Conservation (phyloP, 2,888 invertebrate species). For the Folsomia candida region DNA sequence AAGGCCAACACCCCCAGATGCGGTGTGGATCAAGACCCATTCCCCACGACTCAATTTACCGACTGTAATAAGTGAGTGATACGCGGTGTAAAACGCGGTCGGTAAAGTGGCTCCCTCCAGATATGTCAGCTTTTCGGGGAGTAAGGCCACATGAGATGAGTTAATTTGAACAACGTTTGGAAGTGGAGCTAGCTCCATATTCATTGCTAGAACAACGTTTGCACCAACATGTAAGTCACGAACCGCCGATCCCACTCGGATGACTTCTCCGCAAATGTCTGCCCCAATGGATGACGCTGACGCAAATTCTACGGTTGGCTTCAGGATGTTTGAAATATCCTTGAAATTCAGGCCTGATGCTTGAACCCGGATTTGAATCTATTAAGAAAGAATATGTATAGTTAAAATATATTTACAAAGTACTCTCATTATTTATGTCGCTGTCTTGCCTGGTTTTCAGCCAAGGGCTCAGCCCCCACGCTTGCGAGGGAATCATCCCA, state of each 20-base stretch:
- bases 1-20: constrained; percentile 24
- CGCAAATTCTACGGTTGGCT: too few relatives aligned
- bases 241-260: not conserved
- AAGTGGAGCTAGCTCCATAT: not conserved
- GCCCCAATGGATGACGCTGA: too few relatives aligned
- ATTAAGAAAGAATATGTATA: too few relatives aligned
- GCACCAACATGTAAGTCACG: constrained; percentile 26
- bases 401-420: too few relatives aligned
- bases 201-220: not conserved
- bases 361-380: not conserved
- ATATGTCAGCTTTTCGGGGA: constrained; percentile 13
- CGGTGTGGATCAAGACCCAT: constrained; percentile 13
- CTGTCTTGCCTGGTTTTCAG: too few relatives aligned
- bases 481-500: too few relatives aligned
- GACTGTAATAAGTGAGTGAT: constrained; percentile 14
- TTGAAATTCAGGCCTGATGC: not conserved
- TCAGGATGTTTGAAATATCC: too few relatives aligned
- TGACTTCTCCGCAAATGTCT: constrained; percentile 6
- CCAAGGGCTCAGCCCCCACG: too few relatives aligned
- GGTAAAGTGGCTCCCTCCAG: constrained; percentile 13
- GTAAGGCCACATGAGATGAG: not conserved
- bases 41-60: constrained; percentile 13
- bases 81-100: too few relatives aligned
- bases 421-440: too few relatives aligned
- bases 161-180: not conserved